Conservation (phyloP, 2,888 invertebrate species). For the Adelphocoris suturalis region DNA sequence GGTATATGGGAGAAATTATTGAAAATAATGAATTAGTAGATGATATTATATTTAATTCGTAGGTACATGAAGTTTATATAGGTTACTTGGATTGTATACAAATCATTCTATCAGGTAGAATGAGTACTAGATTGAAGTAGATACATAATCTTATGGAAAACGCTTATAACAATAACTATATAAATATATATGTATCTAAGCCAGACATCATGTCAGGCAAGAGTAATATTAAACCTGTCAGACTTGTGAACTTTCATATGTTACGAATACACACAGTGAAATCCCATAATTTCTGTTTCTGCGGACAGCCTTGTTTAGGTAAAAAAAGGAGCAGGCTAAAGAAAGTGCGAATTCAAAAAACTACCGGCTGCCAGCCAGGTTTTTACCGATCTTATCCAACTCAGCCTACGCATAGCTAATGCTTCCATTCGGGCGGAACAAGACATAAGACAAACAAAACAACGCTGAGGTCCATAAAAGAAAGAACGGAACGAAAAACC, state of each 20-base stretch:
- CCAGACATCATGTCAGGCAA: too few relatives aligned
- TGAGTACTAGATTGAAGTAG: too few relatives aligned
- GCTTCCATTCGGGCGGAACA: not conserved
- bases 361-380: not conserved
- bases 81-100: too few relatives aligned
- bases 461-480: not conserved
- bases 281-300: not conserved
- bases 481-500: conserved; percentile 5
- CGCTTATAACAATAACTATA: too few relatives aligned
- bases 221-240: too few relatives aligned
- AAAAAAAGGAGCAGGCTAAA: not conserved
- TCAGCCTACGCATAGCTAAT: not conserved
- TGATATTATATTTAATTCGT: too few relatives aligned
- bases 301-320: not conserved
- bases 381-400: conserved; percentile 13
- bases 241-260: not conserved
- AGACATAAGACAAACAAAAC: conserved; percentile 13
- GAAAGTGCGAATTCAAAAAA: not conserved
- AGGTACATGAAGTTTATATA: too few relatives aligned
- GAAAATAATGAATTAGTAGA: too few relatives aligned
- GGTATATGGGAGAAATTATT: too few relatives aligned
- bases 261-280: not conserved
- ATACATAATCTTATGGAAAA: too few relatives aligned
- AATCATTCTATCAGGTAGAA: too few relatives aligned
- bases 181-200: too few relatives aligned